A percentile compares a stretch with the other conserved stretches of the same genome.
Conservation (phyloP, 2,113 vertebrate genomes). For the Amia ocellicauda region DNA sequence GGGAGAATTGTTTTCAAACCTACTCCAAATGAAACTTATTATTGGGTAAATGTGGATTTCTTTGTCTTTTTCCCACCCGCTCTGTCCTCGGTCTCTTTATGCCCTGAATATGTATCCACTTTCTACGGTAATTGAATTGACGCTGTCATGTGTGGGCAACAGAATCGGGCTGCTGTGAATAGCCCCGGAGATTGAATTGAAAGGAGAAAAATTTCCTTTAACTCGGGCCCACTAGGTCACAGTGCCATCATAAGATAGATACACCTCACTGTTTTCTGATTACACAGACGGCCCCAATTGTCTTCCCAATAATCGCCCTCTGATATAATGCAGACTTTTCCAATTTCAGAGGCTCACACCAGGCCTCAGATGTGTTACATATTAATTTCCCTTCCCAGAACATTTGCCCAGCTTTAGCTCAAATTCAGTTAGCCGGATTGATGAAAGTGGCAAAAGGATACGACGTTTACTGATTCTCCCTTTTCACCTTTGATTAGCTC, state of each 20-base stretch:
- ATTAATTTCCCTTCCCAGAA: slow-evolving; percentile 93
- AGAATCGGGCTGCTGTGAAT: slow-evolving; percentile 83
- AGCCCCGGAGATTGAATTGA: slow-evolving; percentile 86
- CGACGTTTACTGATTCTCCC: slow-evolving; percentile 96
- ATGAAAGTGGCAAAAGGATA: slow-evolving; percentile 97
- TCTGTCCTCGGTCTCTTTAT: slow-evolving; percentile 67
- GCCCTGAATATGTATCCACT: slow-evolving; percentile 93
- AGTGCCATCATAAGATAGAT: slow-evolving; percentile 73
- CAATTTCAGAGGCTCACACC: slow-evolving; percentile 72
- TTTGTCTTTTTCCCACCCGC: slow-evolving; percentile 76
- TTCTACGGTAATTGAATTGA: slow-evolving; percentile 93
- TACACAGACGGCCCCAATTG: slow-evolving; percentile 77
- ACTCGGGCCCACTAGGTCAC: slow-evolving; percentile 50
- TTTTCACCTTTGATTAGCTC: slow-evolving; percentile 99
- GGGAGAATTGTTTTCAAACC: slow-evolving; percentile 97
- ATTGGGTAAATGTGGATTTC: slow-evolving; percentile 92
- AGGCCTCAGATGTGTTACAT: slow-evolving; percentile 91
- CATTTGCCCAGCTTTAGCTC: slow-evolving; percentile 83
- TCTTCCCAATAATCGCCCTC: slow-evolving; percentile 77
- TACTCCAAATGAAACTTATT: slow-evolving; percentile 98
- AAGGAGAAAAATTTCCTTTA: slow-evolving; percentile 61
- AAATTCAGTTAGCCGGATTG: slow-evolving; percentile 98
- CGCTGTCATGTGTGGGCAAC: slow-evolving; percentile 86
- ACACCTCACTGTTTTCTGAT: slow-evolving; percentile 83
- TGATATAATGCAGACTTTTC: slow-evolving; percentile 76